Conservation (phyloP, 2,888 invertebrate genomes). For the Hirtodrosophila histrioides region DNA sequence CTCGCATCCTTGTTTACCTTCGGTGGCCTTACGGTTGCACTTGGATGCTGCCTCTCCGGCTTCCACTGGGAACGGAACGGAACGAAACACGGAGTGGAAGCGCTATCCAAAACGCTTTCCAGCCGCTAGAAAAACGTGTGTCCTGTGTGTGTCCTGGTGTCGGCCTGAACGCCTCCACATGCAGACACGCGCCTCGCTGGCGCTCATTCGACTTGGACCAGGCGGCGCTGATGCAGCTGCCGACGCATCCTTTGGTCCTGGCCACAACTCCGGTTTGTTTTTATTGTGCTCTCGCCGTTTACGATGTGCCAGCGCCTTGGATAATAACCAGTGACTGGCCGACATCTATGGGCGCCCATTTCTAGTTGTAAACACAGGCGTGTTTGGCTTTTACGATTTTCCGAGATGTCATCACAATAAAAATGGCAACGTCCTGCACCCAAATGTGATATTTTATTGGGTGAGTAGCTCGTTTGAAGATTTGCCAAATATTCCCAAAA, state of each 20-base stretch:
- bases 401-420: slow-evolving; percentile 63
- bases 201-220: slow-evolving; percentile 74
- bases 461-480: slow-evolving; percentile 58
- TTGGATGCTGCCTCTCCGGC: slow-evolving; percentile 38
- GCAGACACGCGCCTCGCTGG: slow-evolving; percentile 42
- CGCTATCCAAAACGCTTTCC: slow-evolving; percentile 33
- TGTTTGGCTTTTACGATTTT: slow-evolving; percentile 52
- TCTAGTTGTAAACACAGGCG: slow-evolving; percentile 59
- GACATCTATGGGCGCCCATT: slow-evolving; percentile 25
- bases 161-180: slow-evolving; percentile 64
- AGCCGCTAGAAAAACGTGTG: slow-evolving; percentile 33
- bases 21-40: slow-evolving; percentile 31
- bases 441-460: slow-evolving; percentile 50
- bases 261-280: slow-evolving; percentile 38
- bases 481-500: slow-evolving; percentile 13
- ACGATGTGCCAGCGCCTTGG: slow-evolving; percentile 46
- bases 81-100: slow-evolving; percentile 12
- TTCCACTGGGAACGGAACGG: slow-evolving; percentile 37
- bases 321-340: slow-evolving; percentile 30
- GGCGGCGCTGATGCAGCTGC: slow-evolving; percentile 67
- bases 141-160: slow-evolving; percentile 22
- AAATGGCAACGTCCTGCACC: slow-evolving; percentile 39
- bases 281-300: slow-evolving; percentile 48
- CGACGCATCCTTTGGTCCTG: slow-evolving; percentile 32
- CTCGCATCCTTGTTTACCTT: slow-evolving; percentile 50